phyloP scores from a whole-genome alignment of 2,888 invertebrate species.

The Phortica okadai region DNA sequence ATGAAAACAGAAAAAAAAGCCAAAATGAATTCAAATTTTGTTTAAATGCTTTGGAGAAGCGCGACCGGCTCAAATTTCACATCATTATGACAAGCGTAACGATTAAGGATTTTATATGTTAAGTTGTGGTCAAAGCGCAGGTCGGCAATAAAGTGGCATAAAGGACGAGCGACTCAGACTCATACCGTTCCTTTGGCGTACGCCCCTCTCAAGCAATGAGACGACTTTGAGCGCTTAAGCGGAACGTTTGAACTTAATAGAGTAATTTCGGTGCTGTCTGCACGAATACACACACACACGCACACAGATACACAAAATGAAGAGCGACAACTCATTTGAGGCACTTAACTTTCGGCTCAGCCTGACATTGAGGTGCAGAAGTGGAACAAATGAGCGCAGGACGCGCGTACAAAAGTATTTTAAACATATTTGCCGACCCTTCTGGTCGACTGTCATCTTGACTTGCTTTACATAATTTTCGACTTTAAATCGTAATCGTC shows the following conservation, averaged over 20 bases:
- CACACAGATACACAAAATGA: neutral
- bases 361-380: slow-evolving; percentile 3
- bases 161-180: neutral
- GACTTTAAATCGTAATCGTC: slow-evolving; percentile 26
- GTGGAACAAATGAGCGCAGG: slow-evolving; percentile 21
- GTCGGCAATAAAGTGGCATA: slow-evolving; percentile 16
- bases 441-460: neutral
- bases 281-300: neutral
- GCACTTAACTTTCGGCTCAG: slow-evolving; percentile 19
- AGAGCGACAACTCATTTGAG: neutral
- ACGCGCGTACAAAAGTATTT: neutral
- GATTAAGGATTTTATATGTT: slow-evolving; percentile 21
- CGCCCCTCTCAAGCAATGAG: neutral
- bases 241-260: slow-evolving; percentile 63
- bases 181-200: neutral
- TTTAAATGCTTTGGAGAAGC: neutral
- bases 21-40: neutral
- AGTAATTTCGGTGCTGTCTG: slow-evolving; percentile 51
- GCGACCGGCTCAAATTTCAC: slow-evolving; percentile 26
- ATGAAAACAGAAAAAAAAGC: neutral
- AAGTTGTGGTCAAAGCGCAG: slow-evolving; percentile 22
- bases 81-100: slow-evolving; percentile 28
- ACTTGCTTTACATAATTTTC: slow-evolving; percentile 33
- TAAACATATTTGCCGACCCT: too few relatives aligned
- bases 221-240: slow-evolving; percentile 53